These are phyloP conservation scores for Drosophila simulans DNA, from an alignment of 1,140 invertebrate genomes.

Conservation along the genomic window DNA sequence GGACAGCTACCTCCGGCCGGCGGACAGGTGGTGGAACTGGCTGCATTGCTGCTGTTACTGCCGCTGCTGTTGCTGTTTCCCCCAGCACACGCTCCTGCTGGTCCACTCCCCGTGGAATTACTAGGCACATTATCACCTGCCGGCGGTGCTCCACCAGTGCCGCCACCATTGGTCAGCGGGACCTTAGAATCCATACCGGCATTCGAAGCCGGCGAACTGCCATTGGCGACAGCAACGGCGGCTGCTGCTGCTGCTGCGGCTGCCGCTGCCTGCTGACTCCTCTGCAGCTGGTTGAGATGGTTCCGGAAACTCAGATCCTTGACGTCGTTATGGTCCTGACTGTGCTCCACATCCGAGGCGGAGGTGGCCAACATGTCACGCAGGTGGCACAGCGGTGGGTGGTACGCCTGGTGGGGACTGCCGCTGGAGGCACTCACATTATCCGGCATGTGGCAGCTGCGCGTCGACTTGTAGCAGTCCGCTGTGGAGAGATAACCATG, in stretches of 20 bases:
- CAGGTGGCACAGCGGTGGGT: constrained; percentile 84
- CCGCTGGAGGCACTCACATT: constrained; percentile 83
- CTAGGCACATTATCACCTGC: constrained; percentile 56
- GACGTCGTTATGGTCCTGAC: constrained; percentile 89
- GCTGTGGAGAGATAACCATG: constrained; percentile 78
- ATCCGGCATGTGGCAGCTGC: constrained; percentile 85
- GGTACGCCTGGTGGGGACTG: constrained; percentile 80
- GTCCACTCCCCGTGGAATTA: constrained; percentile 53
- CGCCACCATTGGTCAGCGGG: constrained; percentile 18
- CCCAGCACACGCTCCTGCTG: constrained; percentile 6
- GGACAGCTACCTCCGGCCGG: constrained; percentile 22
- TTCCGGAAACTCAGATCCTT: constrained; percentile 84
- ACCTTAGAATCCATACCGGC: constrained; percentile 36
- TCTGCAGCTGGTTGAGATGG: constrained; percentile 77
- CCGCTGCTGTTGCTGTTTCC: constrained; percentile 42
- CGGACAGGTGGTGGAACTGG: constrained; percentile 61
- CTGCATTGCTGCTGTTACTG: constrained; percentile 51
- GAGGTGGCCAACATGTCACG: constrained; percentile 74
- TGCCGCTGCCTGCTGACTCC: constrained; percentile 57
- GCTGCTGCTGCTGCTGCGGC: constrained; percentile 52
- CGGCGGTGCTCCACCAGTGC: constrained; percentile 18
- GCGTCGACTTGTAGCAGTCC: constrained; percentile 85
- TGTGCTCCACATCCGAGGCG: constrained; percentile 84
- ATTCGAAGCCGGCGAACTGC: constrained; percentile 23
- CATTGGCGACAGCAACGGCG: constrained; percentile 45